Percentiles rank a stretch among this genome's conserved stretches.
Conservation (phyloP, 2,797 vertebrate species). For the Macropus fuliginosus region DNA sequence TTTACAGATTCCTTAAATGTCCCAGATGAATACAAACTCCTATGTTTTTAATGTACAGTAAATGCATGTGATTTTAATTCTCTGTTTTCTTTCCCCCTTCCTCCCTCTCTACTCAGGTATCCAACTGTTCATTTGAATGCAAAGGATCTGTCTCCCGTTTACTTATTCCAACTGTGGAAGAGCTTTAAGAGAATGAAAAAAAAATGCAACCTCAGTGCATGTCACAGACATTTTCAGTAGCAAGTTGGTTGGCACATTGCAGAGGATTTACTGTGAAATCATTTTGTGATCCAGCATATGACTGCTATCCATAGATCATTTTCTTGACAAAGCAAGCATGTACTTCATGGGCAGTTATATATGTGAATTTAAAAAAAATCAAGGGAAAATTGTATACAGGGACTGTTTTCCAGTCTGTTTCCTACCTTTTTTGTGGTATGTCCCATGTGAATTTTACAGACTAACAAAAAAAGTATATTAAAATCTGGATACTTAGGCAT, state of each 20-base stretch:
- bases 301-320: constrained; percentile 76
- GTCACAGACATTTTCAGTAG: constrained; percentile 81
- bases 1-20: constrained; percentile 15
- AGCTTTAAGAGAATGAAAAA: constrained; percentile 84
- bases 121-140: constrained; percentile 70
- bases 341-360: constrained; percentile 79
- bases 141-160: constrained; percentile 76
- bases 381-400: constrained; percentile 80
- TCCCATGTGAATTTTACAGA: constrained; percentile 83
- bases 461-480: constrained; percentile 85
- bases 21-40: neutral
- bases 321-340: constrained; percentile 84
- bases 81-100: constrained; percentile 20
- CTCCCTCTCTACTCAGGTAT: constrained; percentile 40
- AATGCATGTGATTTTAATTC: neutral
- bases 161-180: constrained; percentile 80
- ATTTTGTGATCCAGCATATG: constrained; percentile 81
- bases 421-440: constrained; percentile 87
- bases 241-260: constrained; percentile 75
- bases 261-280: constrained; percentile 82
- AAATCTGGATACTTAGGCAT: constrained; percentile 80
- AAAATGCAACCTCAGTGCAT: constrained; percentile 87
- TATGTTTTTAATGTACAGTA: neutral
- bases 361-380: constrained; percentile 84
- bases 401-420: constrained; percentile 88